Conservation (phyloP, 2,888 invertebrate species). For the Dolichomitus sp. region DNA sequence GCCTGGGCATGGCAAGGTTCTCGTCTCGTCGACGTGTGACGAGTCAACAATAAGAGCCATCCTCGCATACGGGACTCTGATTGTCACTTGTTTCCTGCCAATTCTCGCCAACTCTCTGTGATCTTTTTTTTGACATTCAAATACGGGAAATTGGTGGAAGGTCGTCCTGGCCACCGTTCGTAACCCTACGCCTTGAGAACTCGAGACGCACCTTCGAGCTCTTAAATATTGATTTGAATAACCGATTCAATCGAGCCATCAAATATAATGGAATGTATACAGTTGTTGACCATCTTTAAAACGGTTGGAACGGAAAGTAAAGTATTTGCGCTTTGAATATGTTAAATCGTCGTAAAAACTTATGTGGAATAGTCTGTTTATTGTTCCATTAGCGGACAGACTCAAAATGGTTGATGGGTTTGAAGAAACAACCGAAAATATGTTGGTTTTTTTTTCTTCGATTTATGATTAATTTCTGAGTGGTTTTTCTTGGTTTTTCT, state of each 20-base stretch:
- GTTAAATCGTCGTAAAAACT: no score
- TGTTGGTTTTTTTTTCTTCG: no score
- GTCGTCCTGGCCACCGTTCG: slow-evolving; percentile 70
- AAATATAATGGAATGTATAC: not conserved
- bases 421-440: no score
- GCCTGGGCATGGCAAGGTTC: slow-evolving; percentile 66
- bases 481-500: no score
- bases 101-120: slow-evolving; percentile 67
- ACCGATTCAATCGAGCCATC: slow-evolving; percentile 48
- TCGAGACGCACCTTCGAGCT: slow-evolving; percentile 35
- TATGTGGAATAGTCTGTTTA: no score
- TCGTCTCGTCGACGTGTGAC: slow-evolving; percentile 74
- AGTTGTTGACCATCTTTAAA: not conserved
- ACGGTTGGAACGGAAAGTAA: not conserved
- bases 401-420: no score
- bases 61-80: slow-evolving; percentile 77
- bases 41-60: slow-evolving; percentile 78
- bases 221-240: slow-evolving; percentile 73
- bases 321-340: no score
- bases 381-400: no score
- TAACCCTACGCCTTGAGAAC: slow-evolving; percentile 86
- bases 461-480: no score
- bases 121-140: slow-evolving; percentile 75
- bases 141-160: slow-evolving; percentile 74
- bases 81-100: slow-evolving; percentile 84